These are phyloP conservation scores for Leptinotarsa defecta DNA, from an alignment of 1,140 invertebrate species.

Conservation along the genomic window DNA sequence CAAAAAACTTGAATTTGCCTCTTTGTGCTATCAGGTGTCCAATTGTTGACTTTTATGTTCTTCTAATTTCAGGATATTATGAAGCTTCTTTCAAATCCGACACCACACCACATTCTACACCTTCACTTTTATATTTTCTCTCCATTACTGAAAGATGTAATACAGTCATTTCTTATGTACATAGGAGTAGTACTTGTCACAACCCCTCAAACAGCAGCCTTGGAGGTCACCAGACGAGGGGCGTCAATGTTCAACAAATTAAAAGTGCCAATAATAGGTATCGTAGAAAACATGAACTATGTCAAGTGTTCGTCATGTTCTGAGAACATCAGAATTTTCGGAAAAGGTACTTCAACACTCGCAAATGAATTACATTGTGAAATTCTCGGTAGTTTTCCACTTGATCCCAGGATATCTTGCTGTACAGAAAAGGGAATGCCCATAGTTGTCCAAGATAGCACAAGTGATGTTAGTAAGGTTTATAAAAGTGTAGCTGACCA, in stretches of 20 bases:
- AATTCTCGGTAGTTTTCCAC: constrained; percentile 75
- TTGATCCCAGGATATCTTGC: constrained; percentile 71
- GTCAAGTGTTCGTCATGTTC: constrained; percentile 75
- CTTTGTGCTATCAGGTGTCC: too few species aligned
- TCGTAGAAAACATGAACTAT: constrained; percentile 86
- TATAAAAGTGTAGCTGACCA: constrained; percentile 64
- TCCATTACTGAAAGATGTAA: background rate
- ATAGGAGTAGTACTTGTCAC: constrained; percentile 80
- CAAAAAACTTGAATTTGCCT: too few species aligned
- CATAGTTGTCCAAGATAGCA: constrained; percentile 71
- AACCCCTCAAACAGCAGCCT: constrained; percentile 81
- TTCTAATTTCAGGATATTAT: too few species aligned
- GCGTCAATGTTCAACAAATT: constrained; percentile 81
- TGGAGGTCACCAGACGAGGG: constrained; percentile 80
- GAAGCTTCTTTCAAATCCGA: too few species aligned
- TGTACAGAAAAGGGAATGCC: constrained; percentile 78
- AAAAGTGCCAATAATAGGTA: constrained; percentile 77
- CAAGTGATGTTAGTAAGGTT: constrained; percentile 62
- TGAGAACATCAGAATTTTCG: constrained; percentile 66
- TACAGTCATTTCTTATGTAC: constrained; percentile 35
- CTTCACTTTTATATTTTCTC: too few species aligned
- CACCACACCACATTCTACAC: too few species aligned
- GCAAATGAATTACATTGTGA: constrained; percentile 62
- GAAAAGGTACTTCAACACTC: constrained; percentile 61
- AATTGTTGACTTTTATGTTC: too few species aligned